A percentile compares a stretch with the other conserved stretches of the same genome.
Conservation (phyloP, 1,140 invertebrate species). For the Periplaneta americana region DNA sequence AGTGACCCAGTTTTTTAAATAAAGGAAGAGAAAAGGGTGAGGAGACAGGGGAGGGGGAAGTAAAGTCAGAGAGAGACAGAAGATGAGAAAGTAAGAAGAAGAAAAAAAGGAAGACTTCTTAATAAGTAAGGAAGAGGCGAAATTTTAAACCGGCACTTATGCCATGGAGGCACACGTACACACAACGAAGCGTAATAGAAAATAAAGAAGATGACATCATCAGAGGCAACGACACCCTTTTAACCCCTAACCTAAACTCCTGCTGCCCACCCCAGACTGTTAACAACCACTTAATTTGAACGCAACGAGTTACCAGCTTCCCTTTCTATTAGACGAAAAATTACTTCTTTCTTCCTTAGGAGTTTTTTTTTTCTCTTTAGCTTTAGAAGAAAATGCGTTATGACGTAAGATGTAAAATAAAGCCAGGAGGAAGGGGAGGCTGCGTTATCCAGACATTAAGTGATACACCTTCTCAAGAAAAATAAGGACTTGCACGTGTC, state of each 20-base stretch:
- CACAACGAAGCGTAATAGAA: slow-evolving; percentile 11
- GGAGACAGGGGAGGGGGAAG: not conserved
- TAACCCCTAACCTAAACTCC: not conserved
- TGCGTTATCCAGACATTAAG: not conserved
- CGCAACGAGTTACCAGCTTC: not conserved
- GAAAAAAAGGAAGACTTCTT: slow-evolving; percentile 2
- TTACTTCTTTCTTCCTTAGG: not conserved
- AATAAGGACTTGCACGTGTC: no score
- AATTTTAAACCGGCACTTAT: slow-evolving; percentile 14
- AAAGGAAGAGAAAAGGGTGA: slow-evolving; percentile 5
- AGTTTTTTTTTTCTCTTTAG: not conserved
- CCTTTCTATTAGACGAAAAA: not conserved
- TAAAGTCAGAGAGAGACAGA: not conserved
- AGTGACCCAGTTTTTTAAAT: slow-evolving; percentile 13
- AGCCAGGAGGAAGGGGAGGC: not conserved
- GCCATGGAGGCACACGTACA: not conserved
- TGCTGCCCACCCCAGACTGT: not conserved
- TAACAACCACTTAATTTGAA: not conserved
- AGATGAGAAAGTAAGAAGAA: slow-evolving; percentile 1
- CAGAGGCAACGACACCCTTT: not conserved
- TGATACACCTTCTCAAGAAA: no score
- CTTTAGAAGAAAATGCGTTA: not conserved
- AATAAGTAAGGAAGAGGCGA: slow-evolving; percentile 16
- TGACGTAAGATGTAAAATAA: not conserved
- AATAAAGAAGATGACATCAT: slow-evolving; percentile 14